phyloP scores from a whole-genome alignment of 2,113 vertebrate genomes.

The Rynchops niger region DNA sequence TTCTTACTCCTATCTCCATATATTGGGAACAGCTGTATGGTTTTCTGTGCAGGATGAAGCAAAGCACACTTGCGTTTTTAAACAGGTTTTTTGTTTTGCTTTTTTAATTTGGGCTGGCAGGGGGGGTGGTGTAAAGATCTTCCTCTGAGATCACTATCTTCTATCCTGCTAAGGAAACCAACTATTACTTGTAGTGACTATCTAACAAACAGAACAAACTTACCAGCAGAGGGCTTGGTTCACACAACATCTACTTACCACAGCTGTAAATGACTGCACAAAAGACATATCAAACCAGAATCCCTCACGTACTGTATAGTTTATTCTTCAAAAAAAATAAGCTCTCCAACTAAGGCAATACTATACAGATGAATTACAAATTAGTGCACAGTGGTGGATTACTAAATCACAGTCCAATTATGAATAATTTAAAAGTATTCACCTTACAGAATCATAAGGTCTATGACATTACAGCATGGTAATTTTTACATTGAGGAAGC shows the following conservation, averaged over 20 bases:
- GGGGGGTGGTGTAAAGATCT: background rate
- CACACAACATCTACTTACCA: background rate
- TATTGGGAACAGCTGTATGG: background rate
- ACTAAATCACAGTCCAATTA: background rate
- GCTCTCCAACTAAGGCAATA: background rate
- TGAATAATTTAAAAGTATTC: background rate
- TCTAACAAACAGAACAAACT: background rate
- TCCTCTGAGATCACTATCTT: background rate
- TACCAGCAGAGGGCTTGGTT: constrained; percentile 42
- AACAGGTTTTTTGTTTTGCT: background rate
- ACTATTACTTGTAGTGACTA: background rate
- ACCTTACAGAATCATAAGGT: background rate
- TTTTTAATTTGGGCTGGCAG: background rate
- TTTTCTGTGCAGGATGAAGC: background rate
- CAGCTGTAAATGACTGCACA: background rate
- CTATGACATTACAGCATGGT: accelerated
- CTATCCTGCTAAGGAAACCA: background rate
- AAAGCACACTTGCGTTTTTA: background rate
- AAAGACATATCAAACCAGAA: background rate
- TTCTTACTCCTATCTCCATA: background rate
- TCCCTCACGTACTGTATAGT: accelerated
- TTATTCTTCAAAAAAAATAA: background rate
- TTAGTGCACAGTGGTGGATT: background rate
- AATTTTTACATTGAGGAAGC: background rate
- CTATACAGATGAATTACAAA: background rate